Evolutionary conservation across 2,797 vertebrate species (phyloP).

Genomic region (Hemibagrus guttatus): DNA sequence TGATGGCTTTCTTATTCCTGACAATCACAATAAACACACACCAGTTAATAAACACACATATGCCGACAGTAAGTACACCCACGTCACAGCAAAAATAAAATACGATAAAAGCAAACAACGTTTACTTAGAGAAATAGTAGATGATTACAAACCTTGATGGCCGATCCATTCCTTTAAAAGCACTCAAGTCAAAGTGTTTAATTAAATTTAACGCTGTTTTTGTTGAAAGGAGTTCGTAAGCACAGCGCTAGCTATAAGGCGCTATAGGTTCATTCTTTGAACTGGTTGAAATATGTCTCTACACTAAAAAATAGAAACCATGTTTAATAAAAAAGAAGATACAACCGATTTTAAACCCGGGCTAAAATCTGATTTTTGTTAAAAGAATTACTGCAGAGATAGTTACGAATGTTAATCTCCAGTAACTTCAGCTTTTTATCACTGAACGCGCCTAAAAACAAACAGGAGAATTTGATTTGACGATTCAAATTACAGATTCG

Average conservation of each 20-base stretch:
- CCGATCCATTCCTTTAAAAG: constrained; percentile 68
- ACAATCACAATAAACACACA: constrained; percentile 5
- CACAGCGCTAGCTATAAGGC: not conserved
- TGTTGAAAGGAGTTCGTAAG: not conserved
- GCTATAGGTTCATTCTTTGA: not conserved
- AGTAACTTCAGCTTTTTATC: not conserved
- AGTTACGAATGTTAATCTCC: not conserved
- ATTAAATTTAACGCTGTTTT: not conserved
- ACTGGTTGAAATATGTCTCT: not conserved
- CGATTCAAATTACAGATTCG: constrained; percentile 54
- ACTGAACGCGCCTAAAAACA: constrained; percentile 70
- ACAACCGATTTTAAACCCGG: not conserved
- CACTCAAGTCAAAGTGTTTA: not conserved
- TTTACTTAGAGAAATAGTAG: not conserved
- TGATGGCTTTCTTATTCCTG: constrained; percentile 83
- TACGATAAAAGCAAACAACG: not conserved
- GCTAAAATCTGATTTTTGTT: not conserved
- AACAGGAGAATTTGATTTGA: constrained; percentile 54
- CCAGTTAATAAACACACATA: not conserved
- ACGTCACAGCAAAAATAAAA: not conserved
- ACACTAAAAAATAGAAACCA: not conserved
- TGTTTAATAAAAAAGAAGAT: not conserved
- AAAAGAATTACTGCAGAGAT: not conserved
- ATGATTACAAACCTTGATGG: constrained; percentile 66
- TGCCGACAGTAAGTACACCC: not conserved